Evolutionary conservation across 2,888 invertebrate genomes (phyloP).

Genomic region (Drosophila antonietae): DNA sequence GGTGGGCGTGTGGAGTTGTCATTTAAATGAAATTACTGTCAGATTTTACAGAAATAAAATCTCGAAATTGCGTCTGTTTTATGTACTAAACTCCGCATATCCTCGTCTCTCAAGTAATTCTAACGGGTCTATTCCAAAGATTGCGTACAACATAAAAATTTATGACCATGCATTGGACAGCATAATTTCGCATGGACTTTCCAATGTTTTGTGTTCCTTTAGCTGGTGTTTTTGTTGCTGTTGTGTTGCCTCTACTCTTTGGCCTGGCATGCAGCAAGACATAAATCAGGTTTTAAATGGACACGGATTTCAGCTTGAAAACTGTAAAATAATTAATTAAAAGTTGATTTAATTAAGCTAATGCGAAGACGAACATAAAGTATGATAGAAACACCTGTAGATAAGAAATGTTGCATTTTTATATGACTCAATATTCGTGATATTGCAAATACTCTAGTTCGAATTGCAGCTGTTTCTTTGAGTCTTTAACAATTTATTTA

Average conservation of each 20-base stretch:
- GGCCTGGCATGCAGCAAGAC: slow-evolving; percentile 26
- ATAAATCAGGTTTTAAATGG: slow-evolving; percentile 37
- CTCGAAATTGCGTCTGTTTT: slow-evolving; percentile 74
- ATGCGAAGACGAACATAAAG: neutral
- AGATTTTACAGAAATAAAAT: slow-evolving; percentile 78
- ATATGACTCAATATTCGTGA: neutral
- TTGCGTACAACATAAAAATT: slow-evolving; percentile 63
- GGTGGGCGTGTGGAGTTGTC: slow-evolving; percentile 58
- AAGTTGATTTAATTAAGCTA: slow-evolving; percentile 9
- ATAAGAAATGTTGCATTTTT: neutral
- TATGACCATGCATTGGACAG: slow-evolving; percentile 72
- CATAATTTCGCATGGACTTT: slow-evolving; percentile 66
- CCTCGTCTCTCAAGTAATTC: slow-evolving; percentile 22
- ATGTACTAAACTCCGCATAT: slow-evolving; percentile 55
- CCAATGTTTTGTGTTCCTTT: slow-evolving; percentile 34
- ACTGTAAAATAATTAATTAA: slow-evolving; percentile 12
- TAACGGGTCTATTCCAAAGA: slow-evolving; percentile 43
- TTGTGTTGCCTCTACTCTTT: slow-evolving; percentile 27
- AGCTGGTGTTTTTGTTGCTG: neutral
- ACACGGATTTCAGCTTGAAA: slow-evolving; percentile 13
- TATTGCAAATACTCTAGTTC: too few relatives aligned
- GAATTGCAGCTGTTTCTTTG: neutral
- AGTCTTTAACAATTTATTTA: neutral
- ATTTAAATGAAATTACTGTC: slow-evolving; percentile 79
- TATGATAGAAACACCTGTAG: neutral